Percentiles rank a stretch among this genome's conserved stretches.
phyloP scores from a whole-genome alignment of 2,113 vertebrate genomes.

The Xenopus borealis region DNA sequence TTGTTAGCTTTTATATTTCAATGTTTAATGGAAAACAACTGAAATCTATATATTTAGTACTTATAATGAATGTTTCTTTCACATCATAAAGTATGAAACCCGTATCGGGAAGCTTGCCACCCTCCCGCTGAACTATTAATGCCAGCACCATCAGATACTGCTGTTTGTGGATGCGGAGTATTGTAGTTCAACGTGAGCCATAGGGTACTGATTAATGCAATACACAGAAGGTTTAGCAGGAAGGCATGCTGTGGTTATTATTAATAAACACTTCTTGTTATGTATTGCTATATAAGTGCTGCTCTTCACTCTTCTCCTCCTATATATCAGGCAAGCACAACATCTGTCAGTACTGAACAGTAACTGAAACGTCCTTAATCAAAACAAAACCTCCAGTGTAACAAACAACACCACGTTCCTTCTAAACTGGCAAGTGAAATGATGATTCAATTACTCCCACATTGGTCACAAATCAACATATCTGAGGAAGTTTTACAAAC shows the following conservation, averaged over 20 bases:
- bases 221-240: background rate
- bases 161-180: too few species aligned
- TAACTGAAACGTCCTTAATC: conserved; percentile 35
- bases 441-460: conserved; percentile 32
- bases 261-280: background rate
- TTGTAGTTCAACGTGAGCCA: too few species aligned
- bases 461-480: conserved; percentile 32
- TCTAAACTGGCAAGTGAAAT: conserved; percentile 45
- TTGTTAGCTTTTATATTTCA: too few species aligned
- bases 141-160: too few species aligned
- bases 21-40: too few species aligned
- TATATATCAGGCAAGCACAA: conserved; percentile 18
- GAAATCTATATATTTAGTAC: too few species aligned
- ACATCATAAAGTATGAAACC: too few species aligned
- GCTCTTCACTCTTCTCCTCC: conserved; percentile 1
- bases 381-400: conserved; percentile 16
- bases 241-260: background rate
- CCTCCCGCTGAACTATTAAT: too few species aligned
- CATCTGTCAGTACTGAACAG: conserved; percentile 33
- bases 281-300: background rate
- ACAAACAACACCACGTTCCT: conserved; percentile 17
- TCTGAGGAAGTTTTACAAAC: conserved; percentile 39
- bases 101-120: too few species aligned
- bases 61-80: too few species aligned
- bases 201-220: too few species aligned